These are phyloP conservation scores for Ptyas mucosa DNA, from an alignment of 2,113 vertebrate species.

Conservation along the genomic window DNA sequence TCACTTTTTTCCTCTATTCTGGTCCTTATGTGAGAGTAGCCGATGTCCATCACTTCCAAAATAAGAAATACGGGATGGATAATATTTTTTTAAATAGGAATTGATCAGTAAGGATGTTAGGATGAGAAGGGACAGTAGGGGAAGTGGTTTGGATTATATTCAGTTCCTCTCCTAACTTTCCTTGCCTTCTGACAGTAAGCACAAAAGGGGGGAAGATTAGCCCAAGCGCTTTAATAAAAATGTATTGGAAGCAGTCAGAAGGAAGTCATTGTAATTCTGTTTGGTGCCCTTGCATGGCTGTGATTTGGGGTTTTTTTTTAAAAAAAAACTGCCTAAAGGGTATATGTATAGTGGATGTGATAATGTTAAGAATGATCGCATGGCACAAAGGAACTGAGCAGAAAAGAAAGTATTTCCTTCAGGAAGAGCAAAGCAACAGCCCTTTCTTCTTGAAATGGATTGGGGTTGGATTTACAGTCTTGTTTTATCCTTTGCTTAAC, in stretches of 20 bases:
- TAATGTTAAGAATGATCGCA: constrained; percentile 44
- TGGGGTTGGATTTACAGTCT: constrained; percentile 16
- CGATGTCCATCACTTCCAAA: not conserved
- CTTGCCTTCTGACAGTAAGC: not conserved
- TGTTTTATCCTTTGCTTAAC: constrained; percentile 10
- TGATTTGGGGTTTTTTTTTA: constrained; percentile 38
- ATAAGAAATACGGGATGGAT: not conserved
- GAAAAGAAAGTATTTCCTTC: constrained; percentile 2
- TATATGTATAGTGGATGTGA: constrained; percentile 43
- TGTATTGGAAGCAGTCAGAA: constrained; percentile 25
- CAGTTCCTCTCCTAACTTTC: not conserved
- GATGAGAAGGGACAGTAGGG: not conserved
- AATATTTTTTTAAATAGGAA: not conserved
- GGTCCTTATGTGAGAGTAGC: not conserved
- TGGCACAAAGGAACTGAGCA: constrained; percentile 31
- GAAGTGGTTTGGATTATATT: not conserved
- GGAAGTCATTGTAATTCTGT: constrained; percentile 21
- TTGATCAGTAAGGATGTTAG: not conserved
- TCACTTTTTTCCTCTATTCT: not conserved
- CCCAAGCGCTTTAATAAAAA: constrained; percentile 24
- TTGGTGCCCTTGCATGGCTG: constrained; percentile 29
- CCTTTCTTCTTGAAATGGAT: not conserved
- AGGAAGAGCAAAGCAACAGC: not conserved
- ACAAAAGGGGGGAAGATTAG: not conserved
- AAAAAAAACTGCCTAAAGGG: constrained; percentile 25